Evolutionary conservation across 2,797 vertebrate species (phyloP).

Genomic region (Florisuga fusca): DNA sequence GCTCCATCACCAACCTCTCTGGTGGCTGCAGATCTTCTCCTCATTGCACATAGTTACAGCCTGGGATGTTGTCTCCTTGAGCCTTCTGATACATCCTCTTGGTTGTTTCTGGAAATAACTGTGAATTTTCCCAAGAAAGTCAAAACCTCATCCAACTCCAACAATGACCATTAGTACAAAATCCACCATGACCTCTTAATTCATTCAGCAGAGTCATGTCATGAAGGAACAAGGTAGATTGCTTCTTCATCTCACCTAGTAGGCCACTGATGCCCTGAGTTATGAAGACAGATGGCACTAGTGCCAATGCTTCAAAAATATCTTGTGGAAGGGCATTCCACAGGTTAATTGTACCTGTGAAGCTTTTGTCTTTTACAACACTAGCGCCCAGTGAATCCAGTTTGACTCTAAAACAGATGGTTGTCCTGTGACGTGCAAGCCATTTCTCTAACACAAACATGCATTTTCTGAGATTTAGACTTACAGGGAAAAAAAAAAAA

Average conservation of each 20-base stretch:
- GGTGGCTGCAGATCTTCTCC: background rate
- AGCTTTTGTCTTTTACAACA: background rate
- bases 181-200: conserved; percentile 14
- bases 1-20: background rate
- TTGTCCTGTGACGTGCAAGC: background rate
- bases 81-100: background rate
- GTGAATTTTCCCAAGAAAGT: background rate
- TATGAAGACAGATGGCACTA: conserved; percentile 8
- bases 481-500: background rate
- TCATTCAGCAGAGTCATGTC: background rate
- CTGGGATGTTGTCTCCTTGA: background rate
- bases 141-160: background rate
- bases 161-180: background rate
- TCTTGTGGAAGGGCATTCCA: conserved; percentile 18
- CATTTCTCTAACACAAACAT: background rate
- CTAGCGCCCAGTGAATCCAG: background rate
- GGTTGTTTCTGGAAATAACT: background rate
- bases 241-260: conserved; percentile 31
- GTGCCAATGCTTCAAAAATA: background rate
- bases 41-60: background rate
- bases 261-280: conserved; percentile 14
- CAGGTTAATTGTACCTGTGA: conserved; percentile 31
- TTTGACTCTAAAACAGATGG: background rate
- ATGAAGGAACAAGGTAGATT: conserved; percentile 15
- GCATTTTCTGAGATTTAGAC: background rate